These are phyloP conservation scores for Rhodeus uyekii DNA, from an alignment of 2,797 vertebrate species.

Conservation along the genomic window DNA sequence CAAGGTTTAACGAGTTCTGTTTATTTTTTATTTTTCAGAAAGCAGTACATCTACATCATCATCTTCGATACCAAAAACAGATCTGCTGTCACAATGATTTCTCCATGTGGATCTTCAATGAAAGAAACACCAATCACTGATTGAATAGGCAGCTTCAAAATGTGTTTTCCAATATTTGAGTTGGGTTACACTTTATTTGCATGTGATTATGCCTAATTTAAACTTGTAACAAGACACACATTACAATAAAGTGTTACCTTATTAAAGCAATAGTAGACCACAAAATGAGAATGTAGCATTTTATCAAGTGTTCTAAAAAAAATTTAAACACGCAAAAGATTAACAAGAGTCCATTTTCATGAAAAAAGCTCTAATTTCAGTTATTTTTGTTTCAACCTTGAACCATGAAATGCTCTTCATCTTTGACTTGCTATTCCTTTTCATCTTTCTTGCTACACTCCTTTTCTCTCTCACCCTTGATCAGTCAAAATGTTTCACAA, in stretches of 20 bases:
- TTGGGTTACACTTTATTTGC: too few species aligned
- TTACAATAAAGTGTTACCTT: too few species aligned
- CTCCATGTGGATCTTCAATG: not conserved
- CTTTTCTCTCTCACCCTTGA: not conserved
- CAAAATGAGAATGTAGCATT: not conserved
- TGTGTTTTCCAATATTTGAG: not conserved
- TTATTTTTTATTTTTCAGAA: not conserved
- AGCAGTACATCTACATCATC: not conserved
- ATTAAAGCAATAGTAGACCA: not conserved
- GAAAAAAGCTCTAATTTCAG: not conserved
- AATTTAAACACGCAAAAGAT: not conserved
- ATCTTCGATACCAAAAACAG: not conserved
- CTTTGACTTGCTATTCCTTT: not conserved
- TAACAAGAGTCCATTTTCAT: not conserved
- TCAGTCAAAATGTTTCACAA: not conserved
- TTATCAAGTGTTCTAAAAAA: not conserved
- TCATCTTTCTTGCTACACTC: not conserved
- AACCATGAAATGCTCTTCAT: conserved; percentile 6
- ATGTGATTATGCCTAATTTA: too few species aligned
- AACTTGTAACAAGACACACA: too few species aligned
- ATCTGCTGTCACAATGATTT: not conserved
- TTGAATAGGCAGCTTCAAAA: not conserved
- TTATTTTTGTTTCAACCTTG: not conserved
- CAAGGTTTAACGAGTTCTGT: too few species aligned
- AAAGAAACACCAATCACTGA: not conserved